Base-by-base conservation (phyloP, 2,113 vertebrate species). In the Callospermophilus lateralis region DNA sequence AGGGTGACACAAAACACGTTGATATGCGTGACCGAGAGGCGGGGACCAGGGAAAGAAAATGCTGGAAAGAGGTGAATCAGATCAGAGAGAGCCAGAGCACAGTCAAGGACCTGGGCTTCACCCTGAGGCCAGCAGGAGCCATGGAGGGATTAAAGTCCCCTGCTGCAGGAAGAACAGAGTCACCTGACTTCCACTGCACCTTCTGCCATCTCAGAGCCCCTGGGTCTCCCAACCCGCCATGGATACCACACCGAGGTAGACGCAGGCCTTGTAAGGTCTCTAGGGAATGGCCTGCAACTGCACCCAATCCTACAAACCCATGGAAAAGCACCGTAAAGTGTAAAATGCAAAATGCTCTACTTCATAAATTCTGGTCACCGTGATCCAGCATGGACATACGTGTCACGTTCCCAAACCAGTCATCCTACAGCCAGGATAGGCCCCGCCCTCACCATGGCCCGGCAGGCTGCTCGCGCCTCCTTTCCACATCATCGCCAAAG, bases 21-120 rank as follows among this genome's bases (percentile, higher is more conserved):
- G 30, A 39, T 2, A 3, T 0, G n/a, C 53, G 7, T 13, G 0
- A 68, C 3, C 4, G 30, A 1, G 9, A 42, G 24, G 55, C 34
- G 4, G 48, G 73, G 16, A 7, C 10, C 4, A 0, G 30, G 4
- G 24, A 61, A 22, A 80, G 94, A 63, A 17, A 58, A n/a, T 6
- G 55, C 79, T 11, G 1, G 72, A 58, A 79, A 65, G 15, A 67
- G 22, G 37, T 4, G 26, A 6, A 10, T 34, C 19, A 28, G 28
- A 16, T 34, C 4, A 9, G 3, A 32, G 42, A 73, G 20, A 39
- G 45, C 13, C 34, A 67, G 0, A 2, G 39, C 34, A 51, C 24
- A 6, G 1, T 15, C 2, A 28, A 58, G 53, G 48, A 30, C 42
- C 3, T 16, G 37, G 53, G 39, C 63, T 89, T 61, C 34, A 34